These are phyloP conservation scores for Drosophila lacertosa DNA, from an alignment of 1,140 invertebrate genomes.

Conservation along the genomic window DNA sequence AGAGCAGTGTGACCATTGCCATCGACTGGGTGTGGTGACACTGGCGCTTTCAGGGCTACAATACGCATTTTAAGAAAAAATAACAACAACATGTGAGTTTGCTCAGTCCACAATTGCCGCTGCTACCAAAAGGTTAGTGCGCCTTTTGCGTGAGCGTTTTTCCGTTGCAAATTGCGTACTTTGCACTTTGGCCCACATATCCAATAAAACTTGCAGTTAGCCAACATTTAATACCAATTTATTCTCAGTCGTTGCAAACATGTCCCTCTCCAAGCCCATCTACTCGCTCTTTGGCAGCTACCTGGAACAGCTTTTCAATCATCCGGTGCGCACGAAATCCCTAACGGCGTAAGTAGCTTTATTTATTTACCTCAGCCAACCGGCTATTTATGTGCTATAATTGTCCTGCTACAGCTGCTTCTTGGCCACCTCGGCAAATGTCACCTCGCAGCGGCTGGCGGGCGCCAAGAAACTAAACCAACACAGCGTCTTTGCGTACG, in stretches of 20 bases:
- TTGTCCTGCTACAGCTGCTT: conserved; percentile 85
- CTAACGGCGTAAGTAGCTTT: conserved; percentile 88
- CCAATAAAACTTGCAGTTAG: conserved; percentile 5
- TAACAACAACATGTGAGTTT: conserved; percentile 51
- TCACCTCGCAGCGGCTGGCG: conserved; percentile 87
- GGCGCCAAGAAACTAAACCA: conserved; percentile 86
- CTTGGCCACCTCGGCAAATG: conserved; percentile 87
- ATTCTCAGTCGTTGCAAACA: conserved; percentile 63
- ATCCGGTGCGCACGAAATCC: conserved; percentile 89
- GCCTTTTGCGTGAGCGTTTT: not conserved
- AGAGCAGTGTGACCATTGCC: conserved; percentile 1
- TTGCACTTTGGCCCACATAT: conserved; percentile 60
- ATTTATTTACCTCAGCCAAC: not conserved
- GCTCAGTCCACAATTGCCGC: conserved; percentile 38
- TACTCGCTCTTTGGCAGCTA: conserved; percentile 87
- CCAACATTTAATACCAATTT: not conserved
- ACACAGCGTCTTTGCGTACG: conserved; percentile 88
- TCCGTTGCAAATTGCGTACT: conserved; percentile 40
- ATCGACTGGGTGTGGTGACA: conserved; percentile 1
- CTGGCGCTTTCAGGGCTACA: conserved; percentile 28
- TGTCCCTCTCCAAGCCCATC: conserved; percentile 89
- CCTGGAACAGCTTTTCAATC: conserved; percentile 88
- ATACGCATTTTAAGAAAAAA: conserved; percentile 12
- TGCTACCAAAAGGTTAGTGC: conserved; percentile 29
- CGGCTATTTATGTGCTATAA: conserved; percentile 1